Base-by-base conservation (phyloP, 1,140 invertebrate genomes). In the Aphelenchoides fujianensis region DNA sequence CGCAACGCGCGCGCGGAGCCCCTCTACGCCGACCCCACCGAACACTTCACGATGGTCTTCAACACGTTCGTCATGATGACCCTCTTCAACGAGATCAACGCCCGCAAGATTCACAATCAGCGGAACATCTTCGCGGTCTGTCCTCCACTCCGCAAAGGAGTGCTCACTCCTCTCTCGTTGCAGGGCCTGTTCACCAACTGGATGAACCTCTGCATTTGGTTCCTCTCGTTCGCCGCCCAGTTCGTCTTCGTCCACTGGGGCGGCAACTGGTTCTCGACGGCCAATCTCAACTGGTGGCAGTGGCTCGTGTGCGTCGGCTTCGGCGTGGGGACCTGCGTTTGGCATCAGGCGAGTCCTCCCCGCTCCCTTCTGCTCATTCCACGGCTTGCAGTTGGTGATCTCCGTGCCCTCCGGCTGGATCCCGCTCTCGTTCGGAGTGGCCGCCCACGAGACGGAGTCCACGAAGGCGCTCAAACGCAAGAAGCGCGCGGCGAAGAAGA, bases 51-150 rank as follows among this genome's bases (percentile, higher is more conserved):
- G n/a, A 91, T 98, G 81, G 96, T 98, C 84, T 99, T 99, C 88
- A 99, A 99, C 87, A 92, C 94, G n/a, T 98, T 99, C 88, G 96
- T 98, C 57, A 94, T 98, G 92, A 98, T 99, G 96, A 99, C 96
- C 30, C 88, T 98, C 37, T 98, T 97, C 88, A 99, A 98, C 89
- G 96, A 98, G 89, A 94, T 99, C 83, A 99, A 98, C 88, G 93
- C 95, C 41, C 89, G 96, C 79, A 98, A 98, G 90, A 97, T 99
- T 84, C 95, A 98, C 87, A 95, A 95, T 69, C 94, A 98, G 87
- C 89, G 96, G 82, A 97, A 99, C 87, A 91, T 99, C 79, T 94
- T 82, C 87, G 89, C 92, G 74, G 79, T 82, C 35, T 28, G 64
- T 57, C 32, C 5, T 3, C 0, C 16, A 1, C 7, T 30, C 1